Percentiles rank a stretch among this genome's conserved stretches.
Conservation (phyloP, 2,888 invertebrate genomes). For the Halictus ligatus region DNA sequence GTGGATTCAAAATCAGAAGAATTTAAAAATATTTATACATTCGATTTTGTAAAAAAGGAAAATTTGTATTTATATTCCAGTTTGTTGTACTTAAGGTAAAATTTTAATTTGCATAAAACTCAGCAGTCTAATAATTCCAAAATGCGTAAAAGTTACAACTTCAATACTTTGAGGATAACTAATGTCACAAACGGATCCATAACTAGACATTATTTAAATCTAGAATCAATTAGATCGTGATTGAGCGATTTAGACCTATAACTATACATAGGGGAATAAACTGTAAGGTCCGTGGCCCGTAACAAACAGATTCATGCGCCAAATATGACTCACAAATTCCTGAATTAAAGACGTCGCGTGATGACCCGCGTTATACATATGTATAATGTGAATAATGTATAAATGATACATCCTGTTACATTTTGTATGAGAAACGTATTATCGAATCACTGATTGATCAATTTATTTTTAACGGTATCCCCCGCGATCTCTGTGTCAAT, state of each 20-base stretch:
- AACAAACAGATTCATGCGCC: conserved; percentile 7
- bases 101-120: background rate
- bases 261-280: background rate
- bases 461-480: background rate
- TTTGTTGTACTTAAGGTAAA: no score
- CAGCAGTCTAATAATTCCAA: no score
- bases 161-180: background rate
- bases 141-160: no score
- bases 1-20: background rate
- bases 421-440: background rate
- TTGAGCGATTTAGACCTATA: background rate
- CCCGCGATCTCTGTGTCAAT: background rate
- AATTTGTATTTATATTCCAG: no score
- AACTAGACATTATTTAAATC: background rate
- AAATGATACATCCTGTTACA: background rate
- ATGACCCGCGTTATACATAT: background rate
- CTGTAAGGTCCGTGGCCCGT: background rate
- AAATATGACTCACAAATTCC: conserved; percentile 10
- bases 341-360: background rate
- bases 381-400: background rate
- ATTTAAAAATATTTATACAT: no score
- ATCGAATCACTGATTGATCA: background rate
- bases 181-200: background rate
- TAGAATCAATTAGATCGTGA: background rate
- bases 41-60: no score